These are phyloP conservation scores for Pygocentrus nattereri DNA, from an alignment of 2,797 vertebrate genomes.

Conservation along the genomic window DNA sequence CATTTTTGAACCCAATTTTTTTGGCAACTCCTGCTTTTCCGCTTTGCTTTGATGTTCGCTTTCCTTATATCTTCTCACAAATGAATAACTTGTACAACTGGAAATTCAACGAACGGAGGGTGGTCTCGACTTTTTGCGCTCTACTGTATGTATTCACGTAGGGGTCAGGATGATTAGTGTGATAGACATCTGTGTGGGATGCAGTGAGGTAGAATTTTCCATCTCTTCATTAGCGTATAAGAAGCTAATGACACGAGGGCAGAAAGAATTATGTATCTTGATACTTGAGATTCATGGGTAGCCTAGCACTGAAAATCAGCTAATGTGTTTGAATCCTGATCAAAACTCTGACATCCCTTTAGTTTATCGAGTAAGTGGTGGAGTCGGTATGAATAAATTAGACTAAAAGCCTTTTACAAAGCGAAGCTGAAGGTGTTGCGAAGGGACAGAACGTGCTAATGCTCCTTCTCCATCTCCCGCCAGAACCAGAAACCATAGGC, in stretches of 20 bases:
- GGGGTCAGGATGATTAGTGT: conserved; percentile 7
- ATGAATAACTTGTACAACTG: too few relatives aligned
- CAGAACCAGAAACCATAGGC: conserved; percentile 32
- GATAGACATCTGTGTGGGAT: conserved; percentile 19
- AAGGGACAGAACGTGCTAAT: conserved; percentile 57
- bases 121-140: too few relatives aligned
- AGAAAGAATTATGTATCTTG: not conserved
- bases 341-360: conserved; percentile 73
- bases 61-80: too few relatives aligned
- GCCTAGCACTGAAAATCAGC: conserved; percentile 29
- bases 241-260: conserved; percentile 28
- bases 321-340: conserved; percentile 72
- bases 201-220: conserved; percentile 2
- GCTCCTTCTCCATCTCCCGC: conserved; percentile 56
- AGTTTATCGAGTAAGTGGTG: conserved; percentile 70
- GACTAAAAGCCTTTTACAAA: conserved; percentile 18
- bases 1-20: too few relatives aligned
- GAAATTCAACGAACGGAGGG: too few relatives aligned
- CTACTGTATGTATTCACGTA: conserved; percentile 14
- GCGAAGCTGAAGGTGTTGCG: conserved; percentile 62
- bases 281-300: not conserved
- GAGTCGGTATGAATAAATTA: conserved; percentile 74
- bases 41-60: too few relatives aligned
- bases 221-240: not conserved
- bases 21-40: too few relatives aligned